These are phyloP conservation scores for Galago senegalensis DNA, from an alignment of 2,797 vertebrate genomes.

Conservation along the genomic window DNA sequence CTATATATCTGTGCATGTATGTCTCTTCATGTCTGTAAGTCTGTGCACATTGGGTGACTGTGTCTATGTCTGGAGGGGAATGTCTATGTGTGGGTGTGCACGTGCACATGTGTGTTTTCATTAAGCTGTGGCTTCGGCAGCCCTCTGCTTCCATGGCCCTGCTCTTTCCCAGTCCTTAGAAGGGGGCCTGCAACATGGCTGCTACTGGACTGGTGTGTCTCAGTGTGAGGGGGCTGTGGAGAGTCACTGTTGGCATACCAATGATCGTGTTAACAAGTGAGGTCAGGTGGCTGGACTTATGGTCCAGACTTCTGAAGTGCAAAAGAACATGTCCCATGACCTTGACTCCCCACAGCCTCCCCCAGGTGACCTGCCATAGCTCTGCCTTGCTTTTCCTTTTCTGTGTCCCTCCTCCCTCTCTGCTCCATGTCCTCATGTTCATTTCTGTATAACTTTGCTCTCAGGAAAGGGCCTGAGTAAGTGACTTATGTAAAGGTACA, in stretches of 20 bases:
- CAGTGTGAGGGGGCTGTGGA: too few species aligned
- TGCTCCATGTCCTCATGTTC: rapidly evolving
- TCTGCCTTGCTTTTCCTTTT: not conserved
- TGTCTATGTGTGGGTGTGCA: too few species aligned
- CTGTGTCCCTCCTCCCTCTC: rapidly evolving
- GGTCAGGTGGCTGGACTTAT: rapidly evolving
- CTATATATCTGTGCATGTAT: too few species aligned
- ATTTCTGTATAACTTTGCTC: not conserved
- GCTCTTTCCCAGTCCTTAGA: not conserved
- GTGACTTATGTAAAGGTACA: not conserved
- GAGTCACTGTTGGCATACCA: too few species aligned
- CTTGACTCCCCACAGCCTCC: not conserved
- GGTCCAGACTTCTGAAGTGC: not conserved
- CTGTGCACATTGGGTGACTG: not conserved
- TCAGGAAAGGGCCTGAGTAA: not conserved
- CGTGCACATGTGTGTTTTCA: not conserved
- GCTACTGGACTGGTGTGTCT: not conserved
- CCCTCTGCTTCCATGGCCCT: not conserved
- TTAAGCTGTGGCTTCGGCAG: not conserved
- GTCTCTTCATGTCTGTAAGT: not conserved
- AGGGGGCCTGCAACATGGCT: not conserved
- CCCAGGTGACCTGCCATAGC: too few species aligned
- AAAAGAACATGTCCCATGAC: not conserved
- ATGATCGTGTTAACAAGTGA: not conserved
- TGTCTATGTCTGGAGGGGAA: not conserved